Evolutionary conservation across 2,797 vertebrate species (phyloP).

Genomic region (Poecile montanus): DNA sequence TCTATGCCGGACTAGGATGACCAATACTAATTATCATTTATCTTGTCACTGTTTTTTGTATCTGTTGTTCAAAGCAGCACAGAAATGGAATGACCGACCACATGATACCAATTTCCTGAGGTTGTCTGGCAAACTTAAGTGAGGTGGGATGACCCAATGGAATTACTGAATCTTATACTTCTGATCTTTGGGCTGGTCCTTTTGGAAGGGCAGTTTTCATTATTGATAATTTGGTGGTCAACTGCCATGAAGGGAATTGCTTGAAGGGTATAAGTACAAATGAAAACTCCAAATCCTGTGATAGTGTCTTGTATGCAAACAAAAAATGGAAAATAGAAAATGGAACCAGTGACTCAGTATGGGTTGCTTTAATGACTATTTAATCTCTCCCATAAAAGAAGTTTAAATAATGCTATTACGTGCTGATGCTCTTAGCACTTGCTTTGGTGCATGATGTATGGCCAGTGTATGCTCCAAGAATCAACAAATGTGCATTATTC

Average conservation of each 20-base stretch:
- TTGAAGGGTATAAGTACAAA: neutral
- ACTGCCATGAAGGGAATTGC: neutral
- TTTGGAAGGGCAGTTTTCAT: neutral
- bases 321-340: slow-evolving; percentile 15
- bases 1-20: neutral
- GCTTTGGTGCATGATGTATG: slow-evolving; percentile 44
- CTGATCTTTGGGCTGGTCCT: neutral
- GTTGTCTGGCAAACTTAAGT: neutral
- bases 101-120: neutral
- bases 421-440: slow-evolving; percentile 36
- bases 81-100: neutral
- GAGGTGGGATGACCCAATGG: neutral
- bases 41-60: neutral
- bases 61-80: neutral
- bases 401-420: slow-evolving; percentile 41
- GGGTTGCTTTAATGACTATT: slow-evolving; percentile 1
- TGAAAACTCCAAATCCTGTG: neutral
- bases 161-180: neutral
- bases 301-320: neutral
- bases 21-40: neutral
- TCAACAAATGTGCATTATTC: slow-evolving; percentile 71
- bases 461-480: slow-evolving; percentile 27
- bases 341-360: neutral
- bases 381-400: slow-evolving; percentile 25
- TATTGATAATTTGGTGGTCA: neutral